Conservation (phyloP, 1,140 invertebrate genomes). For the Babylonia areolata region DNA sequence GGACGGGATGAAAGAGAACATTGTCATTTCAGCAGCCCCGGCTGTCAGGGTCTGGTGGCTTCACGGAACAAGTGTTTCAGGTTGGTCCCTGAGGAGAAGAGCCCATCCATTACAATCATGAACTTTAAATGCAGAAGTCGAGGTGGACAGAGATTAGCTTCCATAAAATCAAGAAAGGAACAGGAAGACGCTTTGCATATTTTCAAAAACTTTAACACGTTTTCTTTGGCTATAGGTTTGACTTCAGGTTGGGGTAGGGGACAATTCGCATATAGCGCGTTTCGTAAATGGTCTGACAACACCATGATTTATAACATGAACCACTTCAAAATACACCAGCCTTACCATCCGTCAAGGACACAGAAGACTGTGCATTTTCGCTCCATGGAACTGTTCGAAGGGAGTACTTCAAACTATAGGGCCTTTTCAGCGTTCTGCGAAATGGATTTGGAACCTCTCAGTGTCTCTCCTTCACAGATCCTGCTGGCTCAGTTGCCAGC, state of each 20-base stretch:
- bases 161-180: not conserved
- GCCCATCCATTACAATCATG: too few species aligned
- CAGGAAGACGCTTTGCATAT: not conserved
- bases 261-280: not conserved
- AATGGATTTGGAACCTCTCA: too few species aligned
- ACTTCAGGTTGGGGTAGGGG: not conserved
- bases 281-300: not conserved
- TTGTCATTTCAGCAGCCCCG: slow-evolving; percentile 25
- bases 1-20: slow-evolving; percentile 8
- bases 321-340: not conserved
- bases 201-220: not conserved
- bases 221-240: not conserved
- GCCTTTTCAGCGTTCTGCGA: too few species aligned
- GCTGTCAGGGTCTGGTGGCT: not conserved
- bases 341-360: not conserved
- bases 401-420: not conserved
- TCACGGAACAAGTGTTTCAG: not conserved
- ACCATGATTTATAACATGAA: not conserved
- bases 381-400: not conserved
- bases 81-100: too few species aligned
- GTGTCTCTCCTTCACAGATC: not conserved
- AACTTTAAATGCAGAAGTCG: not conserved
- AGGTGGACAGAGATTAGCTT: not conserved
- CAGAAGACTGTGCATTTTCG: not conserved
- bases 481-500: not conserved